These are phyloP conservation scores for Sialia sialis DNA, from an alignment of 2,113 vertebrate genomes.

Conservation along the genomic window DNA sequence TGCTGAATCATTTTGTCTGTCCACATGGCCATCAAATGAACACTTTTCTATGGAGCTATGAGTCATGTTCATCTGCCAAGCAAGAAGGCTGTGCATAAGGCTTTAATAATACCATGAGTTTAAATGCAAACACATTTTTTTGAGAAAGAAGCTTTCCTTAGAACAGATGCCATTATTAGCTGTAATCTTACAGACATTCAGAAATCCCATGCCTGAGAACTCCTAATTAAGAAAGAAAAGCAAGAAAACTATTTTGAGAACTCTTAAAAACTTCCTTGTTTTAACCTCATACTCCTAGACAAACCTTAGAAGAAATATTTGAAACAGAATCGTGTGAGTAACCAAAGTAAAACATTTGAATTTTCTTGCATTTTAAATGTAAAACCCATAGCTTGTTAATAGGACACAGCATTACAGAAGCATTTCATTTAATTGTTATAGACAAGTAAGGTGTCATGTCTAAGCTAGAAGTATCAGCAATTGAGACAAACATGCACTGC, in stretches of 20 bases:
- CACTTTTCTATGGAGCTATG: constrained; percentile 25
- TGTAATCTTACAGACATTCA: not conserved
- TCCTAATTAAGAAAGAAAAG: not conserved
- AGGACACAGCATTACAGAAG: not conserved
- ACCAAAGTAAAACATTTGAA: not conserved
- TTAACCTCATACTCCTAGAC: not conserved
- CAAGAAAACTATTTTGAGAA: not conserved
- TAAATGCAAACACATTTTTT: not conserved
- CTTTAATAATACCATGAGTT: constrained; percentile 31
- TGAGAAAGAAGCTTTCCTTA: not conserved
- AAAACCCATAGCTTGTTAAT: not conserved
- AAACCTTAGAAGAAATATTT: not conserved
- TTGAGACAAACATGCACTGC: fast-evolving
- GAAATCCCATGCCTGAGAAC: not conserved
- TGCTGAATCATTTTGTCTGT: not conserved
- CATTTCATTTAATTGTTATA: not conserved
- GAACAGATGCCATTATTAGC: not conserved
- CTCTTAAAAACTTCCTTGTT: fast-evolving
- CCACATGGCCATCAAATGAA: not conserved
- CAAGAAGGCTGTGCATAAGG: constrained; percentile 12
- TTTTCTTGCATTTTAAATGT: not conserved
- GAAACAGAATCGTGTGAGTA: not conserved
- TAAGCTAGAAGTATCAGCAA: fast-evolving
- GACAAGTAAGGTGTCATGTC: not conserved
- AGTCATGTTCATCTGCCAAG: constrained; percentile 34